Percentiles rank a stretch among this genome's conserved stretches.
These are phyloP conservation scores for Drosophila yooni DNA, from an alignment of 2,888 invertebrate species.

Conservation along the genomic window DNA sequence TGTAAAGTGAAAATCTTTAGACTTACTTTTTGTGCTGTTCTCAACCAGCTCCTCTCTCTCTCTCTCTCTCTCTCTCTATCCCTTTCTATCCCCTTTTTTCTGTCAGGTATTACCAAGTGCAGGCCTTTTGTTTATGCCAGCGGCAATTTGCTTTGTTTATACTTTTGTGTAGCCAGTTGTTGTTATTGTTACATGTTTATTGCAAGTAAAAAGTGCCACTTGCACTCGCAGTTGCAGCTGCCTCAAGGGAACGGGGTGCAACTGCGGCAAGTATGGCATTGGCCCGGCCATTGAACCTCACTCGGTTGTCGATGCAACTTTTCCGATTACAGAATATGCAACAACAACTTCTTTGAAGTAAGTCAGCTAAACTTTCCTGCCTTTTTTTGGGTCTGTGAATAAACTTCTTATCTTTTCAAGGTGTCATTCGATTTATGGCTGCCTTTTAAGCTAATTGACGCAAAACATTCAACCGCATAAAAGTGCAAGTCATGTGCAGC, in stretches of 20 bases:
- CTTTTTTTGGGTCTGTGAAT: not conserved
- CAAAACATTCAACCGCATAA: not conserved
- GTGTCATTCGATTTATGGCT: constrained; percentile 27
- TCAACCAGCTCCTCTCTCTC: not conserved
- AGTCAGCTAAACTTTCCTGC: not conserved
- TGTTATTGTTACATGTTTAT: constrained; percentile 53
- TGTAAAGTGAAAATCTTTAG: constrained; percentile 22
- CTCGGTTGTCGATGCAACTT: constrained; percentile 21
- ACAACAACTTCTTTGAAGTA: constrained; percentile 4
- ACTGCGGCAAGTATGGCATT: constrained; percentile 43
- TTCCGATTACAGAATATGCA: constrained; percentile 18
- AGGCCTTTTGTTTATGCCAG: constrained; percentile 63
- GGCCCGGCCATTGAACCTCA: constrained; percentile 54
- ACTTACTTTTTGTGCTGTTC: constrained; percentile 21
- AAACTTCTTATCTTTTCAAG: constrained; percentile 47
- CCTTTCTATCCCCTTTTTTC: too few relatives aligned
- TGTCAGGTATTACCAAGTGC: constrained; percentile 34
- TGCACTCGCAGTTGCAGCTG: constrained; percentile 40
- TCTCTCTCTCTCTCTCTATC: not conserved
- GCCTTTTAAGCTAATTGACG: constrained; percentile 2
- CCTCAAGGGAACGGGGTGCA: not conserved
- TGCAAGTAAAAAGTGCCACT: constrained; percentile 74
- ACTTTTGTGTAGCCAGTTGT: constrained; percentile 37
- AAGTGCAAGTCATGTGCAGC: not conserved
- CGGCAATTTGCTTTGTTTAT: constrained; percentile 67